Percentiles rank a stretch among this genome's conserved stretches.
Conservation (phyloP, 2,797 vertebrate species). For the Sebastes melanostomus region DNA sequence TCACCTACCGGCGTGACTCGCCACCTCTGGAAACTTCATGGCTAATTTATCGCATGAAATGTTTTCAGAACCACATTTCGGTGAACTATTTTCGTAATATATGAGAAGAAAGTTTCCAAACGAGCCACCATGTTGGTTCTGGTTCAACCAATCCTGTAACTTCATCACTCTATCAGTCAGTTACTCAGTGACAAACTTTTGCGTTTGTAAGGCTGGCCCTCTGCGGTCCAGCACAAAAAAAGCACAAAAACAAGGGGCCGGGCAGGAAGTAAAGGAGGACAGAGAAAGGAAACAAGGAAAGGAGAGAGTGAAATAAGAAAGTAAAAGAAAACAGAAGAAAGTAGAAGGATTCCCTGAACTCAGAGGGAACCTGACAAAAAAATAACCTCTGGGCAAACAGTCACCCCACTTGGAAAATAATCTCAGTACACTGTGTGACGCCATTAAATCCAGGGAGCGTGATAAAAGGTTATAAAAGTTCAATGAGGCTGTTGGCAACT, state of each 20-base stretch:
- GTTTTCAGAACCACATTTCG: too few species aligned
- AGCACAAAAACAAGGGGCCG: neutral
- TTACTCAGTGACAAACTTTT: too few species aligned
- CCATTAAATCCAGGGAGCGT: conserved; percentile 16
- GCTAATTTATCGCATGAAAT: too few species aligned
- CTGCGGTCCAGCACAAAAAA: neutral
- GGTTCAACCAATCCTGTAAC: too few species aligned
- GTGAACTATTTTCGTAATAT: too few species aligned
- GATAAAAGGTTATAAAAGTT: conserved; percentile 35
- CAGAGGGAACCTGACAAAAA: neutral
- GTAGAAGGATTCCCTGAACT: conserved; percentile 12
- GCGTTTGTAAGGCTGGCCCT: too few species aligned
- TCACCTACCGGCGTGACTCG: too few species aligned
- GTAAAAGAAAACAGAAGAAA: neutral
- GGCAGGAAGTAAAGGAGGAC: neutral
- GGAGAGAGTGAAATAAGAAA: neutral
- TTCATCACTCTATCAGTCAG: too few species aligned
- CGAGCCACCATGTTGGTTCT: too few species aligned
- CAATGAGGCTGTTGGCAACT: conserved; percentile 10
- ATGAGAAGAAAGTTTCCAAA: too few species aligned
- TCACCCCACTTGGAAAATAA: neutral
- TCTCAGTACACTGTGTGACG: neutral
- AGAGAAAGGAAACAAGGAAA: neutral
- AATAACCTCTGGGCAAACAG: neutral
- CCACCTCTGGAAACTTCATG: too few species aligned